These are phyloP conservation scores for Sesamia inferens DNA, from an alignment of 2,888 invertebrate genomes.

Conservation along the genomic window DNA sequence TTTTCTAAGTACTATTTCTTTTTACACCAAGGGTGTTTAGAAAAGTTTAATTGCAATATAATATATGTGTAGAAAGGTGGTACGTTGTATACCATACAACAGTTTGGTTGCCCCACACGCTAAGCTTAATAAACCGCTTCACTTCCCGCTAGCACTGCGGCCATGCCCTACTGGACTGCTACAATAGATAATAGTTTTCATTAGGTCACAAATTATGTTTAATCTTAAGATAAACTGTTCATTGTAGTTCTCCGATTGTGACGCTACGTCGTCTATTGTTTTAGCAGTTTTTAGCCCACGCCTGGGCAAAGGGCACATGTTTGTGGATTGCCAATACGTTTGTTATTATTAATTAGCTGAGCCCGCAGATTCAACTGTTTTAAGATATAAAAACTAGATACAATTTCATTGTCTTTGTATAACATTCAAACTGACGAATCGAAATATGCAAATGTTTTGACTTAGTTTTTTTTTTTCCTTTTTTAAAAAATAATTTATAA, in stretches of 20 bases:
- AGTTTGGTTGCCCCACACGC: not conserved
- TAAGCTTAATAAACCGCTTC: not conserved
- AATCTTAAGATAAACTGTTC: conserved; percentile 43
- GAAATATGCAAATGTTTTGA: no score
- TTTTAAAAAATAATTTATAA: no score
- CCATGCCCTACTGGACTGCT: conserved; percentile 15
- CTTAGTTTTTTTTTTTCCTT: no score
- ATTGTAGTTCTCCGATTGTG: conserved; percentile 43
- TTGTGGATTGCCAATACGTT: no score
- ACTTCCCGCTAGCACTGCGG: conserved; percentile 12
- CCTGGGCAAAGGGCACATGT: conserved; percentile 35
- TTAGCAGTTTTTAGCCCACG: conserved; percentile 13
- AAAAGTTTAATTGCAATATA: no score
- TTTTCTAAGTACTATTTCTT: no score
- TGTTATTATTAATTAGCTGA: no score
- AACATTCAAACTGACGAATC: not conserved
- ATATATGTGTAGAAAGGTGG: no score
- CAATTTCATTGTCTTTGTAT: no score
- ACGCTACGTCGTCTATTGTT: conserved; percentile 43
- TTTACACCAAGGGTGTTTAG: no score
- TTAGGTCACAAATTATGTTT: conserved; percentile 55
- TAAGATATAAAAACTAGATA: no score
- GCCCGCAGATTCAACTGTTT: no score
- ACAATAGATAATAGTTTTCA: conserved; percentile 47
- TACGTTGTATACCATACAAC: not conserved